These are phyloP conservation scores for Parnassius smintheus DNA, from an alignment of 2,888 invertebrate species.

Conservation along the genomic window DNA sequence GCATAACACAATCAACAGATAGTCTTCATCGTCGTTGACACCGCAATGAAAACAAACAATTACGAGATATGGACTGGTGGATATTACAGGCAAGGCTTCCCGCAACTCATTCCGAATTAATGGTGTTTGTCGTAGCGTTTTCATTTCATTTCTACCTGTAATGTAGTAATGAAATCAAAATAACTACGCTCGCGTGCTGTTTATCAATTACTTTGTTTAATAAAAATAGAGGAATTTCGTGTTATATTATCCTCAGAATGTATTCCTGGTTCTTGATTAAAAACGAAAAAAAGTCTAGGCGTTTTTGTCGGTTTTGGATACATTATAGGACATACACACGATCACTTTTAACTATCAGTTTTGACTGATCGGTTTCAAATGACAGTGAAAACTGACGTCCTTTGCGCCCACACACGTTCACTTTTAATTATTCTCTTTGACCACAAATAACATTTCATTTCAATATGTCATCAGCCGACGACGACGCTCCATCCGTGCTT, in stretches of 20 bases:
- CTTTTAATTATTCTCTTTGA: too few species aligned
- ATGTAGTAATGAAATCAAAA: constrained; percentile 69
- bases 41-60: constrained; percentile 49
- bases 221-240: constrained; percentile 19
- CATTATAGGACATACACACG: too few species aligned
- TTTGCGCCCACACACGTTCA: too few species aligned
- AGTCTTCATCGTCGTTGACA: constrained; percentile 24
- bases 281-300: too few species aligned
- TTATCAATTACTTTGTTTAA: constrained; percentile 47
- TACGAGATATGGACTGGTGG: constrained; percentile 45
- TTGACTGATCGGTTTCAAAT: too few species aligned
- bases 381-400: too few species aligned
- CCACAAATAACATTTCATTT: too few species aligned
- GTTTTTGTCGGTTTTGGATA: too few species aligned
- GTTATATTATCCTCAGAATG: not conserved
- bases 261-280: too few species aligned
- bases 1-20: constrained; percentile 29
- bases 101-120: constrained; percentile 58
- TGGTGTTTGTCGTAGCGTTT: constrained; percentile 58
- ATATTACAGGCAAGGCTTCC: constrained; percentile 42
- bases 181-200: constrained; percentile 65
- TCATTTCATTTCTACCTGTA: constrained; percentile 56
- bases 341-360: too few species aligned
- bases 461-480: too few species aligned
- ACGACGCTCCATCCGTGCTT: too few species aligned